Conservation (phyloP, 2,888 invertebrate genomes). For the Ypsolopha scabrella region DNA sequence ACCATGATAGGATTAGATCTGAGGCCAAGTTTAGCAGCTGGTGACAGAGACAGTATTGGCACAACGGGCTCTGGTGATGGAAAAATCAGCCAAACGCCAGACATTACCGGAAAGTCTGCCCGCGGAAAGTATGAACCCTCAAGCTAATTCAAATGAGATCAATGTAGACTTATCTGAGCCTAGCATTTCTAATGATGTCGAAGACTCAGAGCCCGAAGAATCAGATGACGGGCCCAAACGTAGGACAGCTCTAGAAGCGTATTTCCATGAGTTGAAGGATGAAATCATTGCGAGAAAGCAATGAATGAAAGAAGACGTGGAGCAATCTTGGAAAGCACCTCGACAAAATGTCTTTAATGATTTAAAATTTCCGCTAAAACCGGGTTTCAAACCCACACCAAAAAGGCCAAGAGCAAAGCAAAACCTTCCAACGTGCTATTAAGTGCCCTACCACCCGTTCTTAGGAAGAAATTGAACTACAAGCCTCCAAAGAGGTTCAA, state of each 20-base stretch:
- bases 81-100: constrained; percentile 44
- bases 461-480: too few relatives aligned
- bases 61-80: constrained; percentile 44
- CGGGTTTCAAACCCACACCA: constrained; percentile 14
- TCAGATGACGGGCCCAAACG: constrained; percentile 16
- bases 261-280: constrained; percentile 33
- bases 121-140: constrained; percentile 21
- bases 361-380: constrained; percentile 32
- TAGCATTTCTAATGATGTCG: too few relatives aligned
- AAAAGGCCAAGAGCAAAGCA: too few relatives aligned
- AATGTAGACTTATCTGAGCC: neutral
- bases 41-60: constrained; percentile 22
- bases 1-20: constrained; percentile 26
- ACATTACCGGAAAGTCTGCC: constrained; percentile 21
- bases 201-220: neutral
- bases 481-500: constrained; percentile 46
- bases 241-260: constrained; percentile 28
- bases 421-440: constrained; percentile 47
- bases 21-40: constrained; percentile 20
- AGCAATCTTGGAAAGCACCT: constrained; percentile 25
- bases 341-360: constrained; percentile 14
- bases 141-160: constrained; percentile 17
- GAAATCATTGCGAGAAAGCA: constrained; percentile 29
- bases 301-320: constrained; percentile 37
- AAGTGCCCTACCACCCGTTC: too few relatives aligned